These are phyloP conservation scores for Xerus rutilus DNA, from an alignment of 2,797 vertebrate genomes.

Conservation along the genomic window DNA sequence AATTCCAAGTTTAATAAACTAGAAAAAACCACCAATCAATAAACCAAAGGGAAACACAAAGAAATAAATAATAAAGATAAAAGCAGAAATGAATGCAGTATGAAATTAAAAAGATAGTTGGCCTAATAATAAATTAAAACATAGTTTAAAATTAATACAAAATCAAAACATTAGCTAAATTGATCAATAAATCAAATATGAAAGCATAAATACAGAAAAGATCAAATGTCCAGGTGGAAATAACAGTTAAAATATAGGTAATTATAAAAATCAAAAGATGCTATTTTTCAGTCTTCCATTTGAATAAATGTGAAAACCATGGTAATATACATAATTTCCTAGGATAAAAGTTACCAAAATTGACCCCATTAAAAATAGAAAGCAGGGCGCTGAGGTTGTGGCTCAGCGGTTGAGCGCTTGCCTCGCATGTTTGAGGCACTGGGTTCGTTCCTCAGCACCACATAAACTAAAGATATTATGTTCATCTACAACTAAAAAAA, in stretches of 20 bases:
- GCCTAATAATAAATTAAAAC: background rate
- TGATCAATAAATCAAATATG: background rate
- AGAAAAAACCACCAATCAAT: background rate
- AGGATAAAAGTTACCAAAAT: background rate
- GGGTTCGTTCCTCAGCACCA: no score
- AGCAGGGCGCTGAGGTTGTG: no score
- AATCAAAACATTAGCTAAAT: conserved; percentile 2
- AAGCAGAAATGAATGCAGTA: background rate
- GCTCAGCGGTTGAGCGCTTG: no score
- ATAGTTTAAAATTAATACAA: background rate
- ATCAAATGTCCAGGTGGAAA: background rate
- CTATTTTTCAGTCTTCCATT: background rate
- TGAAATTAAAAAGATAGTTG: background rate
- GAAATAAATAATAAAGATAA: background rate
- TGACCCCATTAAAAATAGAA: background rate
- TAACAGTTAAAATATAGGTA: background rate
- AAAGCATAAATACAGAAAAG: background rate
- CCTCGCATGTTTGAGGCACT: no score
- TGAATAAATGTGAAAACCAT: background rate
- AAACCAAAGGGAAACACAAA: background rate
- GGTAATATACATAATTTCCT: background rate
- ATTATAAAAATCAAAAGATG: background rate
- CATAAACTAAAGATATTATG: no score
- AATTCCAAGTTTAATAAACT: background rate
- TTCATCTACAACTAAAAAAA: no score